These are phyloP conservation scores for Crepidodera aurea DNA, from an alignment of 2,888 invertebrate genomes.

Conservation along the genomic window DNA sequence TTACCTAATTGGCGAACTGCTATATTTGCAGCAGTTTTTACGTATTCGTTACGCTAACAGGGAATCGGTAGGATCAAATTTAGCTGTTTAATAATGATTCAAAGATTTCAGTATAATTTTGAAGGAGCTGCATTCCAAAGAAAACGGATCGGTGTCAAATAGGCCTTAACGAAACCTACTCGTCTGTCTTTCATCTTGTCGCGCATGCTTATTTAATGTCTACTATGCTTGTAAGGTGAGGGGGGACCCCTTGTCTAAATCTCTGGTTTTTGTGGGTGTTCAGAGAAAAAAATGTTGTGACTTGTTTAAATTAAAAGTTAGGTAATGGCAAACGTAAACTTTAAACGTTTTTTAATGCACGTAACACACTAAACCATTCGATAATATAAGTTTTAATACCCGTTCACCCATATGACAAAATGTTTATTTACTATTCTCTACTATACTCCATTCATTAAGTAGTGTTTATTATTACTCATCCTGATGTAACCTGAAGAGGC, in stretches of 20 bases:
- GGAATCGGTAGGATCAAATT: too few species aligned
- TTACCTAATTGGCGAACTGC: too few species aligned
- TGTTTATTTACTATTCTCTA: constrained; percentile 60
- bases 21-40: too few species aligned
- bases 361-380: constrained; percentile 16
- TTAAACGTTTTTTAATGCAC: constrained; percentile 2
- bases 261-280: constrained; percentile 58
- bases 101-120: too few species aligned
- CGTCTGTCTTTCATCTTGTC: constrained; percentile 11
- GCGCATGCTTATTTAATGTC: constrained; percentile 1
- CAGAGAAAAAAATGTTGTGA: constrained; percentile 54
- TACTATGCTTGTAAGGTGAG: constrained; percentile 40
- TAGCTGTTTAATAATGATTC: too few species aligned
- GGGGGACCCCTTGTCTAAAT: constrained; percentile 51
- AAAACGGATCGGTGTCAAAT: not conserved
- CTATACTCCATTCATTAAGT: constrained; percentile 59
- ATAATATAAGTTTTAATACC: constrained; percentile 39
- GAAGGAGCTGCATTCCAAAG: too few species aligned
- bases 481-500: constrained; percentile 35
- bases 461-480: constrained; percentile 52
- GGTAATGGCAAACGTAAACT: constrained; percentile 45
- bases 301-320: constrained; percentile 54
- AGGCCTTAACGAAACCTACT: not conserved
- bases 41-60: too few species aligned
- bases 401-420: constrained; percentile 50